A percentile compares a stretch with the other conserved stretches of the same genome.
phyloP scores from a whole-genome alignment of 2,888 invertebrate genomes.

The Boloria euphrosyne region DNA sequence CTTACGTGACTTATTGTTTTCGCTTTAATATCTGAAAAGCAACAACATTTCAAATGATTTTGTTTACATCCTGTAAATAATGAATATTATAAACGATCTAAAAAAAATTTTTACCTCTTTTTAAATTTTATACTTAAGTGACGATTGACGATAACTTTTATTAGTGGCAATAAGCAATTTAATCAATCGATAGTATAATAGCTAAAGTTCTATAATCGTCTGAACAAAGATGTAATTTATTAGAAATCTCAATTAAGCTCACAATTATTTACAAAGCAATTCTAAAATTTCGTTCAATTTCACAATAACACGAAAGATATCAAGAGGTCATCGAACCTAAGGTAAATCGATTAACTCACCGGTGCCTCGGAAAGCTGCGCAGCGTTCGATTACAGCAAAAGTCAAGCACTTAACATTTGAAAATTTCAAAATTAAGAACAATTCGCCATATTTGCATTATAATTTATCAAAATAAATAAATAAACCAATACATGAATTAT shows the following conservation, averaged over 20 bases:
- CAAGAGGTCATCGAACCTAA: constrained; percentile 35
- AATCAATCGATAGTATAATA: too few species aligned
- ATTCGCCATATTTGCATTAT: not conserved
- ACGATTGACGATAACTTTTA: too few species aligned
- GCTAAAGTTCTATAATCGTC: too few species aligned
- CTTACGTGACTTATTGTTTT: not conserved
- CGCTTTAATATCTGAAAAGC: not conserved
- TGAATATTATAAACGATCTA: too few species aligned
- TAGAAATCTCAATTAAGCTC: not conserved
- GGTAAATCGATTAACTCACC: constrained; percentile 38
- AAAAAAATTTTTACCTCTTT: too few species aligned
- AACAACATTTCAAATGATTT: not conserved
- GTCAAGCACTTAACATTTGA: constrained; percentile 16
- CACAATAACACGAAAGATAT: constrained; percentile 16
- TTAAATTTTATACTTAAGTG: too few species aligned
- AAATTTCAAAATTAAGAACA: not conserved
- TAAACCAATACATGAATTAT: constrained; percentile 5
- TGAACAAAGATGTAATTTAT: too few species aligned
- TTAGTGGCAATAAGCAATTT: too few species aligned
- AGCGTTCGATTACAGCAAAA: constrained; percentile 11
- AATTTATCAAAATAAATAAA: constrained; percentile 8
- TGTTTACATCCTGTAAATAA: not conserved
- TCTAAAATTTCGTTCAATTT: not conserved
- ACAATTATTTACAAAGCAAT: not conserved
- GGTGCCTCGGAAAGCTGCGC: constrained; percentile 21